Conservation (phyloP, 1,140 invertebrate species). For the Campoletis sonorensis region DNA sequence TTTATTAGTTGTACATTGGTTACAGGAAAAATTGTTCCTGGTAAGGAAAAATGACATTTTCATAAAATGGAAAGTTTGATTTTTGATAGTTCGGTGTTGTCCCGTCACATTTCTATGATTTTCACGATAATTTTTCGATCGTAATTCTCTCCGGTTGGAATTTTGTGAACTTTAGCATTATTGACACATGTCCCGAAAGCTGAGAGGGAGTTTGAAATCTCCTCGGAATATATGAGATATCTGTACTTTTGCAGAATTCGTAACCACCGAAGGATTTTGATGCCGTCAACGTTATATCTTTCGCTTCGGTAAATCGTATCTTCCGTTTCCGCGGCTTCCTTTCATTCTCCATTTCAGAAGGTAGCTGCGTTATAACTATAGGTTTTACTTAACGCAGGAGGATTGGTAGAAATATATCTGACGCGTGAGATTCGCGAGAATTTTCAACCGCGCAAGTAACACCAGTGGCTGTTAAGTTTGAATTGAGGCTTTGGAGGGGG, state of each 20-base stretch:
- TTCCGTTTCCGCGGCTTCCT: neutral
- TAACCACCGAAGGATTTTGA: neutral
- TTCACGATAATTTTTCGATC: neutral
- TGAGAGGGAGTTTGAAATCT: neutral
- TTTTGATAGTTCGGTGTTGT: neutral
- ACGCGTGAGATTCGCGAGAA: conserved; percentile 6
- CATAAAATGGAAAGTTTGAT: too few species aligned
- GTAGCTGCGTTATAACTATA: neutral
- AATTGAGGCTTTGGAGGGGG: neutral
- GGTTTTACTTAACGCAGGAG: neutral
- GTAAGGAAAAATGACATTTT: too few species aligned
- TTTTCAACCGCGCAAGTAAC: neutral
- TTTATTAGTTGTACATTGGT: too few species aligned
- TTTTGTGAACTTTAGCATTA: neutral
- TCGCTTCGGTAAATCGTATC: neutral
- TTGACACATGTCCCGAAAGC: neutral
- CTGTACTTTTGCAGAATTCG: neutral
- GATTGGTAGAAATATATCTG: conserved; percentile 22
- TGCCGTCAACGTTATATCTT: conserved; percentile 17
- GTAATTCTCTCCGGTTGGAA: neutral
- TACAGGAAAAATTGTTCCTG: too few species aligned
- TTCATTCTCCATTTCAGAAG: neutral
- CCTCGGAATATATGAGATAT: neutral
- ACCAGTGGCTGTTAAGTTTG: neutral
- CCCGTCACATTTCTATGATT: neutral